Conservation (phyloP, 37 sponge, comb jelly and placozoan genomes). For the Oopsacas minuta region DNA sequence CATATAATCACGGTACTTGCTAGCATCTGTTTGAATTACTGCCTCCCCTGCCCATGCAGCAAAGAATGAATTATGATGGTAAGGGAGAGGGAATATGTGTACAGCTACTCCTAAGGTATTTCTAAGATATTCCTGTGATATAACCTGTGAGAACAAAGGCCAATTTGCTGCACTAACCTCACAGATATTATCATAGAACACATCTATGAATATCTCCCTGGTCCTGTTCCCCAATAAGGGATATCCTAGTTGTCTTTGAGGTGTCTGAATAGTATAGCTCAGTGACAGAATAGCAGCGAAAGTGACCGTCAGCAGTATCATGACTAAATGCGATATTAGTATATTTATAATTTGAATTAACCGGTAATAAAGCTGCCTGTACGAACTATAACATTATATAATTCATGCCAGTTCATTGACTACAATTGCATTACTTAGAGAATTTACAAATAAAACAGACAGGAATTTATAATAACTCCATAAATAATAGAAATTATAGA, state of each 20-base stretch:
- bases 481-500: no score
- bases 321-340: no score
- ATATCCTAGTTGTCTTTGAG: neutral
- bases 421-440: no score
- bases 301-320: neutral
- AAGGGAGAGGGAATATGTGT: neutral
- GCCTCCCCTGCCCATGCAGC: slow-evolving; percentile 5
- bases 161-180: neutral
- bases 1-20: neutral
- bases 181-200: slow-evolving; percentile 16
- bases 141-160: neutral
- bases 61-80: neutral
- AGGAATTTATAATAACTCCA: no score
- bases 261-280: neutral
- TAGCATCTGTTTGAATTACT: neutral
- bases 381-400: no score
- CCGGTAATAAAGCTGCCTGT: no score
- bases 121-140: neutral
- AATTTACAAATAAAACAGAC: no score
- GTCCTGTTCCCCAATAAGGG: neutral
- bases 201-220: neutral
- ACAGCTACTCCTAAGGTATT: neutral
- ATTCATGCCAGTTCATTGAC: no score
- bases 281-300: neutral
- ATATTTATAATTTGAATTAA: no score